A percentile compares a stretch with the other conserved stretches of the same genome.
Conservation (phyloP, 2,113 vertebrate genomes). For the Pedetes capensis region DNA sequence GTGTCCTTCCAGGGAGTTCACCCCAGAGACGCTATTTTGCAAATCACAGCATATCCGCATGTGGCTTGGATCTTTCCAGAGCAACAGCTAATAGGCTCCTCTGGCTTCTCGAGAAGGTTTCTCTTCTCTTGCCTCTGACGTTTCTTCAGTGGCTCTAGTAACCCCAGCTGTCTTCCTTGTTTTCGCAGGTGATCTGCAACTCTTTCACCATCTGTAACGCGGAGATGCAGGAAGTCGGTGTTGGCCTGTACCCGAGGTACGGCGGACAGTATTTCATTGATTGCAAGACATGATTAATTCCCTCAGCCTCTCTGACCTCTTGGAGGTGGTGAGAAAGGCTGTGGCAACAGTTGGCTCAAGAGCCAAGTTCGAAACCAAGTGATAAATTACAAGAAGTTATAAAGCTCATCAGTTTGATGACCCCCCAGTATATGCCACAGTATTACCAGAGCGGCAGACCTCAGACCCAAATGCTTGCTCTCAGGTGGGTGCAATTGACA, state of each 20-base stretch:
- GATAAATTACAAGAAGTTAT: slow-evolving; percentile 63
- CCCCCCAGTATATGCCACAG: slow-evolving; percentile 12
- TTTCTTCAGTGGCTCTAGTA: slow-evolving; percentile 69
- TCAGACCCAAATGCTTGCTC: slow-evolving; percentile 55
- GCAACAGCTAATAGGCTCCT: slow-evolving; percentile 54
- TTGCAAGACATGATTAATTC: slow-evolving; percentile 35
- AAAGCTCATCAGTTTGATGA: slow-evolving; percentile 46
- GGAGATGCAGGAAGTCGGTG: slow-evolving; percentile 95
- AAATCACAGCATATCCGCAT: slow-evolving; percentile 65
- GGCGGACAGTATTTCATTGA: slow-evolving; percentile 76
- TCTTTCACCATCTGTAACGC: slow-evolving; percentile 97
- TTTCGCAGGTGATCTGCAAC: slow-evolving; percentile 95
- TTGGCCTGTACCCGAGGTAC: slow-evolving; percentile 98
- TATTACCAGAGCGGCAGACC: background rate
- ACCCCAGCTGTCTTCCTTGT: slow-evolving; percentile 76
- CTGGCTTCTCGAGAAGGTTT: slow-evolving; percentile 70
- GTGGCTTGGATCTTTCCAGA: slow-evolving; percentile 64
- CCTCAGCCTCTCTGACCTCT: background rate
- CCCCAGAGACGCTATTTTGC: slow-evolving; percentile 57
- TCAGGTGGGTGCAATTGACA: no score
- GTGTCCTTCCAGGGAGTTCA: background rate
- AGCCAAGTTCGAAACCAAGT: slow-evolving; percentile 53
- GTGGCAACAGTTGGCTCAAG: slow-evolving; percentile 39
- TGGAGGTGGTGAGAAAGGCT: slow-evolving; percentile 39
- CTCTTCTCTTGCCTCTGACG: slow-evolving; percentile 38